Conservation (phyloP, 2,888 invertebrate species). For the Lissocephala sabroskyi region DNA sequence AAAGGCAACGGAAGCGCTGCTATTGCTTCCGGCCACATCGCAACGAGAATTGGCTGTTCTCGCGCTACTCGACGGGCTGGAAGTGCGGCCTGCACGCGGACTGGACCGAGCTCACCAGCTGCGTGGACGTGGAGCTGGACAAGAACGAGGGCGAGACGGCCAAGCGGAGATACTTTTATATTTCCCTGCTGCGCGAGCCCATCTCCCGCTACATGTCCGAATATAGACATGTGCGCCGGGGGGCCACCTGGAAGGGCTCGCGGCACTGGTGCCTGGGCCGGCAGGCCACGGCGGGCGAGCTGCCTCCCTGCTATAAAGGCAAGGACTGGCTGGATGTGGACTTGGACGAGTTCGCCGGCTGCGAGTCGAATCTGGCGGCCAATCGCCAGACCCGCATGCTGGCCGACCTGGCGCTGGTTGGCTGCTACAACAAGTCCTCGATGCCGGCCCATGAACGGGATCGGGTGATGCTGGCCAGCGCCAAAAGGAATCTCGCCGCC, state of each 20-base stretch:
- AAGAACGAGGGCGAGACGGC: slow-evolving; percentile 88
- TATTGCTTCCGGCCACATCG: slow-evolving; percentile 93
- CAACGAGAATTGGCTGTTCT: slow-evolving; percentile 97
- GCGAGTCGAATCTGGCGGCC: slow-evolving; percentile 93
- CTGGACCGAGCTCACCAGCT: slow-evolving; percentile 96
- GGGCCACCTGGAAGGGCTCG: slow-evolving; percentile 95
- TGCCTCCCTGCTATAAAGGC: slow-evolving; percentile 84
- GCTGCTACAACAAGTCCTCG: slow-evolving; percentile 92
- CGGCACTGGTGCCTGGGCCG: slow-evolving; percentile 83
- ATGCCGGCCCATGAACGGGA: slow-evolving; percentile 84
- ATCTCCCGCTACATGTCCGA: slow-evolving; percentile 95
- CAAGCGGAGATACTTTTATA: slow-evolving; percentile 94
- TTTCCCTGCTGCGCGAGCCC: slow-evolving; percentile 95
- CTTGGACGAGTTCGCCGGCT: slow-evolving; percentile 91
- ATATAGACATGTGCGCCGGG: slow-evolving; percentile 96
- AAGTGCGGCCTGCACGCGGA: slow-evolving; percentile 98
- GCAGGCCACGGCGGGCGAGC: slow-evolving; percentile 84
- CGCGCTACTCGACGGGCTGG: slow-evolving; percentile 97
- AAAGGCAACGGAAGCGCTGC: slow-evolving; percentile 89
- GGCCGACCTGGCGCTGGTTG: slow-evolving; percentile 93
- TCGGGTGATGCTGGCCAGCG: slow-evolving; percentile 91
- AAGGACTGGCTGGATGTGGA: slow-evolving; percentile 92
- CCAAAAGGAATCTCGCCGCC: slow-evolving; percentile 92
- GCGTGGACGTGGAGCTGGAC: slow-evolving; percentile 93
- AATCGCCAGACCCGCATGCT: slow-evolving; percentile 99